Conservation (phyloP, 2,888 invertebrate genomes). For the Eilema griseolum region DNA sequence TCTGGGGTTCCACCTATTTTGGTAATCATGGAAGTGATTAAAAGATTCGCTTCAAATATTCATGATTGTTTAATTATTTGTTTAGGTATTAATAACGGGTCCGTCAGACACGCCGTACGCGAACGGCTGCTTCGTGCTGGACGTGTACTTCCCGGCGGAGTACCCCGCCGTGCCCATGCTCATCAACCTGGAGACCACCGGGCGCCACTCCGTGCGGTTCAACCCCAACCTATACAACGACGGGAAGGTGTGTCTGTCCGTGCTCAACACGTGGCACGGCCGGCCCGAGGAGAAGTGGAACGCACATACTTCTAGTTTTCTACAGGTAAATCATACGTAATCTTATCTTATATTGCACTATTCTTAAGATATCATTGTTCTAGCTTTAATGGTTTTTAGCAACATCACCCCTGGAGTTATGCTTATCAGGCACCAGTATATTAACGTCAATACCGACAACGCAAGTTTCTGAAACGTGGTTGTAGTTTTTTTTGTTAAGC, state of each 20-base stretch:
- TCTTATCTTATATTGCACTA: no score
- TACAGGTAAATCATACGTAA: slow-evolving; percentile 85
- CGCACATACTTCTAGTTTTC: slow-evolving; percentile 97
- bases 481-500: no score
- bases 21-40: no score
- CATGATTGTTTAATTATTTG: no score
- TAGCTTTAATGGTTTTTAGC: no score
- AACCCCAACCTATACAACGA: slow-evolving; percentile 98
- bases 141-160: slow-evolving; percentile 95
- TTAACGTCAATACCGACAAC: no score
- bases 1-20: no score
- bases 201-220: slow-evolving; percentile 95
- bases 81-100: slow-evolving; percentile 95
- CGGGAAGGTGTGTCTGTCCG: slow-evolving; percentile 96
- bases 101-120: slow-evolving; percentile 97
- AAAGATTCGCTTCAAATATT: no score
- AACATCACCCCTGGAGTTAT: no score
- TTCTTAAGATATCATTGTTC: no score
- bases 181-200: slow-evolving; percentile 96
- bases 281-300: slow-evolving; percentile 99
- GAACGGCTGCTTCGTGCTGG: slow-evolving; percentile 96
- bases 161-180: slow-evolving; percentile 95
- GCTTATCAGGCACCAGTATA: no score
- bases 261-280: slow-evolving; percentile 98
- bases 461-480: no score